Evolutionary conservation across 2,888 invertebrate genomes (phyloP).

Genomic region (Megastigmus dorsalis): DNA sequence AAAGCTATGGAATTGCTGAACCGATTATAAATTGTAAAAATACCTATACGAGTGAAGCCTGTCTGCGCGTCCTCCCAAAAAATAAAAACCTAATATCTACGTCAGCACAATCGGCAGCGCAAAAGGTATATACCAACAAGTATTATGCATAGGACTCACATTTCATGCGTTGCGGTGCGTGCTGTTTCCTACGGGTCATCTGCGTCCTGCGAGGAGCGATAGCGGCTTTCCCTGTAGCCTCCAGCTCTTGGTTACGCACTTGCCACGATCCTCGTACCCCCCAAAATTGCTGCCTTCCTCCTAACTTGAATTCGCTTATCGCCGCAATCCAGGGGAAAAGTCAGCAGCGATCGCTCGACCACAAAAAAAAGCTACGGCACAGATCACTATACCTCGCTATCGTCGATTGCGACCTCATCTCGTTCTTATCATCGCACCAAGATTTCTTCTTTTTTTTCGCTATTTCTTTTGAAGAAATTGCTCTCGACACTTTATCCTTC

Average conservation of each 20-base stretch:
- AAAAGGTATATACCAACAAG: too few species aligned
- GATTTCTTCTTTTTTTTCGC: background rate
- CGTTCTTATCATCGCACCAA: slow-evolving; percentile 22
- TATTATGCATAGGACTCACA: too few species aligned
- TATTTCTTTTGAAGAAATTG: background rate
- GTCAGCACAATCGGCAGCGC: too few species aligned
- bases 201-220: slow-evolving; percentile 67
- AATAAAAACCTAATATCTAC: too few species aligned
- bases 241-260: slow-evolving; percentile 61
- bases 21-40: too few species aligned
- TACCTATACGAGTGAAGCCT: too few species aligned
- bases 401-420: slow-evolving; percentile 9
- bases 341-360: background rate
- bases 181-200: slow-evolving; percentile 77
- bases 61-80: too few species aligned
- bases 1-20: too few species aligned
- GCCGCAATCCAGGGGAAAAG: background rate
- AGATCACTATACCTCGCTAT: slow-evolving; percentile 38
- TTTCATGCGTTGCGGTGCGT: slow-evolving; percentile 77
- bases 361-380: too few species aligned
- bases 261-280: slow-evolving; percentile 51
- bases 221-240: slow-evolving; percentile 63
- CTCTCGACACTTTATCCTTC: background rate
- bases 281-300: slow-evolving; percentile 45
- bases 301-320: too few species aligned